These are phyloP conservation scores for Macrotrachela quadricornifera DNA, from an alignment of 1,140 invertebrate species.

Conservation along the genomic window DNA sequence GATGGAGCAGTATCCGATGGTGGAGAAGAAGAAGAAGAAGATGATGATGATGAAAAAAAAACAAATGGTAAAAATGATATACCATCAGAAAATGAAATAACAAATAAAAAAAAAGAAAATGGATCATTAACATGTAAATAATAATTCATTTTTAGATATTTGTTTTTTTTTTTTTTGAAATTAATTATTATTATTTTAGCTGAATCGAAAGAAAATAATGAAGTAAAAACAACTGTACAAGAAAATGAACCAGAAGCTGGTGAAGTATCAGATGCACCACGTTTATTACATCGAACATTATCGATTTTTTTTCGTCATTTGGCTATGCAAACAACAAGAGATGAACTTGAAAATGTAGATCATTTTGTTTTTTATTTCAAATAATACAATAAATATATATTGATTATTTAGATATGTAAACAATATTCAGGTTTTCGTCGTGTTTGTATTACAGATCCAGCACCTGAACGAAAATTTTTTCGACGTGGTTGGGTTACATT, in stretches of 20 bases:
- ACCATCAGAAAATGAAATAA: no score
- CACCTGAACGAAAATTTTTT: slow-evolving; percentile 79
- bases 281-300: slow-evolving; percentile 61
- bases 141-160: no score
- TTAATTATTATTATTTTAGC: no score
- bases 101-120: no score
- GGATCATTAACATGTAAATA: no score
- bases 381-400: no score
- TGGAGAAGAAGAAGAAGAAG: neutral
- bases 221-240: no score
- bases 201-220: neutral
- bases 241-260: no score
- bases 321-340: slow-evolving; percentile 77
- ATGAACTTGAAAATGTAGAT: slow-evolving; percentile 79
- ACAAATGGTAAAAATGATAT: no score
- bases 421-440: slow-evolving; percentile 53
- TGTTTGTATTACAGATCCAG: slow-evolving; percentile 81
- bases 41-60: neutral
- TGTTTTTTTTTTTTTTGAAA: no score
- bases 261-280: slow-evolving; percentile 3
- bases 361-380: neutral
- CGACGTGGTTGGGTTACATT: slow-evolving; percentile 94
- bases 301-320: slow-evolving; percentile 90
- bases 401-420: neutral
- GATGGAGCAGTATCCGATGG: no score